Percentiles rank a stretch among this genome's conserved stretches.
Conservation (phyloP, 2,888 invertebrate genomes). For the Pollenia angustigena region DNA sequence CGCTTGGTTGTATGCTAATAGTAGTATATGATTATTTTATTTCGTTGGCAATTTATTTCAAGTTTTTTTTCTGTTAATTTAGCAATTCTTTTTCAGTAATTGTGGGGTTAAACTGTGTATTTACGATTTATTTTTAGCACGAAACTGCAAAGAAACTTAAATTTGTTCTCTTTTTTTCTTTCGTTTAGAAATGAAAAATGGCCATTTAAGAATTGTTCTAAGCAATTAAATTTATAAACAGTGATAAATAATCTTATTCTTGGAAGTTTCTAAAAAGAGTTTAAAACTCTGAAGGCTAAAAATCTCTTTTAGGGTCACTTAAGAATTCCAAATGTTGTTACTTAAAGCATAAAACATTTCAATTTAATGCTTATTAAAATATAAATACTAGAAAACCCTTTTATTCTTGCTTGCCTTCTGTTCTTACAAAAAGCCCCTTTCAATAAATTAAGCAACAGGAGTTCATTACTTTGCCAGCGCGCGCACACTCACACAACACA, state of each 20-base stretch:
- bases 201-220: not conserved
- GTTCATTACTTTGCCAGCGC: not conserved
- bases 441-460: not conserved
- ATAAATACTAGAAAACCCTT: too few relatives aligned
- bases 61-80: conserved; percentile 3
- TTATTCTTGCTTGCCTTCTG: not conserved
- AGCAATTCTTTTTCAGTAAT: conserved; percentile 33
- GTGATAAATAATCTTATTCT: too few relatives aligned
- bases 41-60: conserved; percentile 29
- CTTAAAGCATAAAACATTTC: too few relatives aligned
- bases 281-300: too few relatives aligned
- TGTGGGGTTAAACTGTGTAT: conserved; percentile 43
- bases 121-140: conserved; percentile 41
- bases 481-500: not conserved
- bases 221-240: not conserved
- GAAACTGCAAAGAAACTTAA: not conserved
- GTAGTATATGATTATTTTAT: conserved; percentile 23
- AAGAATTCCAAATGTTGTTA: too few relatives aligned
- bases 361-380: too few relatives aligned
- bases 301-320: too few relatives aligned
- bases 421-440: not conserved
- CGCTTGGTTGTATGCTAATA: conserved; percentile 40
- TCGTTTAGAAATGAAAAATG: conserved; percentile 13
- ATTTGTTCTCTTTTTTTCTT: not conserved
- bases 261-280: too few relatives aligned